Conservation (phyloP, 2,113 vertebrate genomes). For the Stomatorhinus ivindoensis region DNA sequence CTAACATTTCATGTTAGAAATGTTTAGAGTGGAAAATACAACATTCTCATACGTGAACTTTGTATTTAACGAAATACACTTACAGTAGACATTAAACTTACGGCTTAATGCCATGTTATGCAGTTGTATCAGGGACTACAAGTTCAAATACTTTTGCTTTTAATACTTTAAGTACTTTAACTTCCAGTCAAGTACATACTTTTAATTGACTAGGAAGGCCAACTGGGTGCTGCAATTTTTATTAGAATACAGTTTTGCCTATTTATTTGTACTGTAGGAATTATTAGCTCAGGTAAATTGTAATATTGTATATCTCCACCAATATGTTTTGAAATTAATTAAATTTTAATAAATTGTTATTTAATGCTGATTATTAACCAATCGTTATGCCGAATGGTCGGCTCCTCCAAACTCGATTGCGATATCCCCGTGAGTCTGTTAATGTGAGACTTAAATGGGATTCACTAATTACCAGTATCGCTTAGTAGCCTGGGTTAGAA, state of each 20-base stretch:
- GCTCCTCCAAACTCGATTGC: too few relatives aligned
- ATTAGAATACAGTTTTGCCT: not conserved
- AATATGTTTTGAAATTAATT: too few relatives aligned
- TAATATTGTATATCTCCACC: too few relatives aligned
- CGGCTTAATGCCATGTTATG: not conserved
- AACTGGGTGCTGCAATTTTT: not conserved
- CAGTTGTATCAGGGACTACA: not conserved
- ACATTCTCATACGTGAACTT: not conserved
- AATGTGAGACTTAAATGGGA: too few relatives aligned
- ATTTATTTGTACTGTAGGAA: too few relatives aligned
- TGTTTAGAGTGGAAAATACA: not conserved
- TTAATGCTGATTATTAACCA: too few relatives aligned
- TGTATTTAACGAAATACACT: not conserved
- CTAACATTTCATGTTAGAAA: not conserved
- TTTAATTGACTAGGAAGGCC: not conserved
- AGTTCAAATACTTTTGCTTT: not conserved
- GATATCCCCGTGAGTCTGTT: too few relatives aligned
- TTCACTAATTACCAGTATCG: too few relatives aligned
- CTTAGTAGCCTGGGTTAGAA: too few relatives aligned
- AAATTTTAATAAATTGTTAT: too few relatives aligned
- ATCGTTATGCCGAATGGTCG: too few relatives aligned
- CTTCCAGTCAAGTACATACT: not conserved
- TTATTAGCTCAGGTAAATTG: too few relatives aligned
- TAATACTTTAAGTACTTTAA: not conserved
- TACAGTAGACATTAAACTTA: not conserved